Evolutionary conservation across 2,888 invertebrate species (phyloP), one percentile per base, ranked within the genome.

Genomic region (Ennomos fuscantarius): DNA sequence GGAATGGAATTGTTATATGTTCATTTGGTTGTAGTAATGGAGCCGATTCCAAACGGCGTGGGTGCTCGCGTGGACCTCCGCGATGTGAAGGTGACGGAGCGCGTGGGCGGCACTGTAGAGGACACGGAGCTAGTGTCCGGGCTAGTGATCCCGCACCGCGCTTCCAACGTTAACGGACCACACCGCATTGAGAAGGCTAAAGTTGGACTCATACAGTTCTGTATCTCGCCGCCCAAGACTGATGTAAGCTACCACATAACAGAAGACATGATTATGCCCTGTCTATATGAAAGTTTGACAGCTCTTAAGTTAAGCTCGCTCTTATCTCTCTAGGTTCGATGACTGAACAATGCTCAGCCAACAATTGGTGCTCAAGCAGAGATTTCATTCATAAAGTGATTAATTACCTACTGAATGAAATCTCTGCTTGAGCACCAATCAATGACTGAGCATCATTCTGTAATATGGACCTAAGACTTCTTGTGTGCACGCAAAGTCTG

Each of bases 221-320:
- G 99, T 84, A 97, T 99, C 84, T 99, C 99, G 10, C 98, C 99
- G 50, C 99, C 99, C 8, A 99, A 99, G 93, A 99, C 99, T 54
- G 99, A 99, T 88, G 97, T 97, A 84, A 94, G 94, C 90, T 55
- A 10, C 9, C 3, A n/a, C n/a, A 6, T 24, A 3, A 24, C 24
- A 24, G 2, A 24, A 24, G 2, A 5, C 24, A n/a, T n/a, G n/a
- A n/a, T 24, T 24, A 24, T 24, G 5, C 24, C 6, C n/a, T 5
- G 6, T 24, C 24, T 24, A 6, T 0, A 24, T 6, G 3, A 24
- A 24, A 24, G 24, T 2, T 24, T 5, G 24, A 24, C 24, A 24
- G 24, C 24, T 3, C 24, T 24, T 5, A 24, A 2, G 24, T 24
- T 5, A 24, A 2, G 24, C 6, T 24, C 5, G 6, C 24, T 6